Percentiles rank a stretch among this genome's conserved stretches.
Conservation (phyloP, 2,888 invertebrate genomes). For the Stenolophus ochropezus region DNA sequence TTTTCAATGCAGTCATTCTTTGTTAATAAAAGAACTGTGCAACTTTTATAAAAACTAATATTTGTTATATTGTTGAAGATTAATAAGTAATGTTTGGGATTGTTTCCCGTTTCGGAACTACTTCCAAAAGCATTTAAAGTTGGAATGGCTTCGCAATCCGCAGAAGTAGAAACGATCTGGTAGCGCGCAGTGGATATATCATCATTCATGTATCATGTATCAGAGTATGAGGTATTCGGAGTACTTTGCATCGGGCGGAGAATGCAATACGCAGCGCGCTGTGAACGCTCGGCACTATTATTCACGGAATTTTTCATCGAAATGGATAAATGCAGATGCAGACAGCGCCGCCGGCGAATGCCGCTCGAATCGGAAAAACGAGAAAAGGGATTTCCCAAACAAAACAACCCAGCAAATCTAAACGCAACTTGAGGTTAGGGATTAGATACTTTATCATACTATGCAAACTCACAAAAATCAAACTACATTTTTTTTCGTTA, state of each 20-base stretch:
- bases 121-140: background rate
- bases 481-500: background rate
- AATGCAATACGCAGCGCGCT: background rate
- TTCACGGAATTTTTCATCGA: constrained; percentile 42
- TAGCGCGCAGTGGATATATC: background rate
- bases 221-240: background rate
- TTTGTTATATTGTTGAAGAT: too few relatives aligned
- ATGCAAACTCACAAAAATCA: background rate
- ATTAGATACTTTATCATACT: background rate
- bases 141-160: background rate
- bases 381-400: constrained; percentile 3
- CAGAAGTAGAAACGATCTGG: background rate
- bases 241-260: background rate
- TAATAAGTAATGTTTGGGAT: too few relatives aligned
- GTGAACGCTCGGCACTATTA: background rate
- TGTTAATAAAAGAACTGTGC: too few relatives aligned
- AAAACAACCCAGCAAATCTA: background rate
- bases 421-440: background rate
- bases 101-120: too few relatives aligned
- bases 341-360: background rate
- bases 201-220: constrained; percentile 1
- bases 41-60: too few relatives aligned
- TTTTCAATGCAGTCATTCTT: too few relatives aligned
- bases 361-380: background rate
- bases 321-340: constrained; percentile 2